Evolutionary conservation across 2,888 invertebrate species (phyloP).

Genomic region (Himalopsyche anomala): DNA sequence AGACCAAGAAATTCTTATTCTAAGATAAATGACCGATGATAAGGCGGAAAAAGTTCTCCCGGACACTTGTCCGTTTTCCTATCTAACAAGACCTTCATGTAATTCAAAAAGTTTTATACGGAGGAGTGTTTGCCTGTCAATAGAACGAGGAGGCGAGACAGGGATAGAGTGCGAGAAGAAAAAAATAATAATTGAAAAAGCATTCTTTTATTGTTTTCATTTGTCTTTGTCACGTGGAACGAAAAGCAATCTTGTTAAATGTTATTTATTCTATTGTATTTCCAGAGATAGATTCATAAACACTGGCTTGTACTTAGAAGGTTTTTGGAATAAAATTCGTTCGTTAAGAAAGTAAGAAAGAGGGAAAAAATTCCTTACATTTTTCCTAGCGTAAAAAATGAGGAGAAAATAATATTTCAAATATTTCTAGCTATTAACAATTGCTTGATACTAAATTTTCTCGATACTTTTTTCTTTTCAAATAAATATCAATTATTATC

Average conservation of each 20-base stretch:
- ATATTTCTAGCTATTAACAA: no score
- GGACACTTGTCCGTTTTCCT: conserved; percentile 38
- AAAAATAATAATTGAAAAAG: conserved; percentile 59
- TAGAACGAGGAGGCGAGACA: conserved; percentile 16
- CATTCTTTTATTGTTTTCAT: conserved; percentile 61
- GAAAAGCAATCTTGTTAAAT: conserved; percentile 36
- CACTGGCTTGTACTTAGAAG: neutral
- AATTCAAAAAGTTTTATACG: conserved; percentile 40
- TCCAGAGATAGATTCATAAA: neutral
- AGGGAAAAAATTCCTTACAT: neutral
- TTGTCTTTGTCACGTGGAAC: conserved; percentile 47
- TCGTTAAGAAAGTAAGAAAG: neutral
- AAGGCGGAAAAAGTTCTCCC: conserved; percentile 49
- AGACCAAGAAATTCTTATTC: conserved; percentile 52
- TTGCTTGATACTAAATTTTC: no score
- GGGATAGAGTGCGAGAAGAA: conserved; percentile 32
- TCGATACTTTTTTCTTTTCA: no score
- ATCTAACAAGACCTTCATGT: conserved; percentile 44
- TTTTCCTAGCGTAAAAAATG: no score
- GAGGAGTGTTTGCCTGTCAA: conserved; percentile 44
- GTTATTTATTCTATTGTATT: conserved; percentile 32
- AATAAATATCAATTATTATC: no score
- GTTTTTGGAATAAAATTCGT: neutral
- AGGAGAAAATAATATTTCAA: no score
- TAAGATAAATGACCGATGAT: conserved; percentile 59